Conservation (phyloP, 2,888 invertebrate genomes). For the Acrocera orbiculus region DNA sequence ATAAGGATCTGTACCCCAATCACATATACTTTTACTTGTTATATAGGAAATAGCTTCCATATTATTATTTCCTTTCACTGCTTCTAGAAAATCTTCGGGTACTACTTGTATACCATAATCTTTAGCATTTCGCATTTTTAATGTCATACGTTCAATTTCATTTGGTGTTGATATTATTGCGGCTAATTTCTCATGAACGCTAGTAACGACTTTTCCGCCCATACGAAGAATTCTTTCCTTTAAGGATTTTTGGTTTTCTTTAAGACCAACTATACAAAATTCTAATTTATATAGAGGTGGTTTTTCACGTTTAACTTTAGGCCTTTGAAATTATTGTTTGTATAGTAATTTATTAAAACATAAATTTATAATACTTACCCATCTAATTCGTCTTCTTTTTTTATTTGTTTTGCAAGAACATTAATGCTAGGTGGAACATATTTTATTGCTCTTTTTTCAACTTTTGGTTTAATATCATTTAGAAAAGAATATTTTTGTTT, state of each 20-base stretch:
- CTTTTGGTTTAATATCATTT: constrained; percentile 41
- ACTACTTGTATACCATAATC: constrained; percentile 62
- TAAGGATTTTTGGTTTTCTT: constrained; percentile 38
- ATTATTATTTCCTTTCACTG: constrained; percentile 39
- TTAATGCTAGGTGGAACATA: constrained; percentile 32
- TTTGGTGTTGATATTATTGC: constrained; percentile 56
- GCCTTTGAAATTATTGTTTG: constrained; percentile 29
- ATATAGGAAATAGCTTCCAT: constrained; percentile 42
- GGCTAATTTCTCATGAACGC: constrained; percentile 44
- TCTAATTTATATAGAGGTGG: constrained; percentile 61
- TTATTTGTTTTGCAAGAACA: constrained; percentile 21
- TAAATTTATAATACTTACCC: constrained; percentile 18
- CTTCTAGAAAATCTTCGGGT: constrained; percentile 54
- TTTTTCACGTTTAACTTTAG: constrained; percentile 44
- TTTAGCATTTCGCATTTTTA: constrained; percentile 47
- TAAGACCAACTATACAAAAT: constrained; percentile 49
- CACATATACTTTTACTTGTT: constrained; percentile 52
- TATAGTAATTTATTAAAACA: background rate
- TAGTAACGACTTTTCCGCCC: constrained; percentile 56
- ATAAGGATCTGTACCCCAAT: constrained; percentile 60
- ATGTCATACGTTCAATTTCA: constrained; percentile 48
- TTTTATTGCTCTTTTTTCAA: constrained; percentile 39
- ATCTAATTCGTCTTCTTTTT: constrained; percentile 35
- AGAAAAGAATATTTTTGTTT: constrained; percentile 39
- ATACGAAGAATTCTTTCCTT: constrained; percentile 50